Evolutionary conservation across 1,140 invertebrate species (phyloP).

Genomic region (Metopolophium dirhodum): DNA sequence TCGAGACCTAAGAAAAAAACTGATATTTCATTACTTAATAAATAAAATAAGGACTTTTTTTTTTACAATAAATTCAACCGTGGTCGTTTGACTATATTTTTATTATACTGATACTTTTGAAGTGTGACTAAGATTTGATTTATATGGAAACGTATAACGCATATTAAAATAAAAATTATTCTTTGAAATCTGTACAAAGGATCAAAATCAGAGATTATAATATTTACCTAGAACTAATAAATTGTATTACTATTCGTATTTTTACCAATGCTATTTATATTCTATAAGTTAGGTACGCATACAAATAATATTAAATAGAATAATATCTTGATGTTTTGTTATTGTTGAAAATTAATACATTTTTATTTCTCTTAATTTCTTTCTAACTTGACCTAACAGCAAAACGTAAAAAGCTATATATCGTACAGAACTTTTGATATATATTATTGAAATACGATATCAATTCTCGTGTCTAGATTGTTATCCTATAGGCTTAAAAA

Average conservation of each 20-base stretch:
- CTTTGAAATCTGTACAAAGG: not conserved
- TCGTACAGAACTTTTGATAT: not conserved
- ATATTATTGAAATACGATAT: not conserved
- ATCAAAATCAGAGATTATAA: not conserved
- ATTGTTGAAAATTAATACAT: not conserved
- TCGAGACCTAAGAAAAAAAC: not conserved
- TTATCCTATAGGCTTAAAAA: not conserved
- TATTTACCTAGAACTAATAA: not conserved
- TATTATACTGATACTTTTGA: not conserved
- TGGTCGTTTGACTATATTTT: not conserved
- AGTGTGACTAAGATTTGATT: not conserved
- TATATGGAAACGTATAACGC: not conserved
- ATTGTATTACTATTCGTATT: not conserved
- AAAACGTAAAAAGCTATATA: not conserved
- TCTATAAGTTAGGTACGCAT: not conserved
- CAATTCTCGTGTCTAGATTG: not conserved
- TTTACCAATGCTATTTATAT: not conserved
- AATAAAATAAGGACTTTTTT: slow-evolving; percentile 6
- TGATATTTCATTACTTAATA: slow-evolving; percentile 27
- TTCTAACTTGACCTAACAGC: not conserved
- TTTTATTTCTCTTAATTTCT: not conserved
- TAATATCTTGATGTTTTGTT: not conserved
- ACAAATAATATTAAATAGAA: not conserved
- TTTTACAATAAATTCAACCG: not conserved
- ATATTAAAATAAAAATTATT: not conserved